phyloP scores from a whole-genome alignment of 2,113 vertebrate species.

The Procavia capensis region DNA sequence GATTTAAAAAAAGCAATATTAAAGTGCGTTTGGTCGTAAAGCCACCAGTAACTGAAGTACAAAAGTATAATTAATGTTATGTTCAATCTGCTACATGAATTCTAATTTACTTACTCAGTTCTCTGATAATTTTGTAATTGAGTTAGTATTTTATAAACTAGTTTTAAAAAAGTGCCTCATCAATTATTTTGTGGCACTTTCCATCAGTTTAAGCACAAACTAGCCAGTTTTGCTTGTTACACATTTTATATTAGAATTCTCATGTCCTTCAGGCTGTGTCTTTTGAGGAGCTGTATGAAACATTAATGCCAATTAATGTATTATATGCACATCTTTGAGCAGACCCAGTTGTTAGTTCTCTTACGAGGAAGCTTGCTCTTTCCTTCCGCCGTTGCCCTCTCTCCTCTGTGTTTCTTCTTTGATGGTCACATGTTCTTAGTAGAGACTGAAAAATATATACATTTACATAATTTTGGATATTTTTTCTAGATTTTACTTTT shows the following conservation, averaged over 20 bases:
- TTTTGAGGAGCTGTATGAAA: not conserved
- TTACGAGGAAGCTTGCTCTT: not conserved
- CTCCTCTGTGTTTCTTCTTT: not conserved
- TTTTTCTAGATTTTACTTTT: constrained; percentile 94
- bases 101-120: not conserved
- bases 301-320: not conserved
- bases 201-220: not conserved
- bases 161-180: not conserved
- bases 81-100: not conserved
- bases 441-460: not conserved
- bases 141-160: not conserved
- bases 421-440: not conserved
- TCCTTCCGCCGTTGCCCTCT: not conserved
- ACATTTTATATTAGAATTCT: not conserved
- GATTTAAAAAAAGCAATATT: not conserved
- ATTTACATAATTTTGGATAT: constrained; percentile 34
- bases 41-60: not conserved
- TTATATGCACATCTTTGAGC: not conserved
- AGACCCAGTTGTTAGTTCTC: not conserved
- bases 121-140: not conserved
- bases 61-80: not conserved
- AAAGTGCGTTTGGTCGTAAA: not conserved
- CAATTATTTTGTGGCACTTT: not conserved
- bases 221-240: not conserved
- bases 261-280: not conserved